Percentiles rank a stretch among this genome's conserved stretches.
These are phyloP conservation scores for Tyto alba DNA, from an alignment of 2,113 vertebrate species.

Conservation along the genomic window DNA sequence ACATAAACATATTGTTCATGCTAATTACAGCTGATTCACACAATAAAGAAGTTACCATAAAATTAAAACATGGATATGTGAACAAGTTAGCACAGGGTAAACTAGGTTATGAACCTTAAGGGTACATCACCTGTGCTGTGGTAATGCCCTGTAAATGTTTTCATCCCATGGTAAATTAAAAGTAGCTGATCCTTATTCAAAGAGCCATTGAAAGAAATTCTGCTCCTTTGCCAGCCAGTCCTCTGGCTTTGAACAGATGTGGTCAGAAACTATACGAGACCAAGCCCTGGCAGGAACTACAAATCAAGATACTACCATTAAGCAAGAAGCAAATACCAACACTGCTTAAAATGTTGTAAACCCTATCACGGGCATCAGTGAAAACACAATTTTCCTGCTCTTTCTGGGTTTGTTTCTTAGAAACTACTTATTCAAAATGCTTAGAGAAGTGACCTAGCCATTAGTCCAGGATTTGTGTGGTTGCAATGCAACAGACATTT, in stretches of 20 bases:
- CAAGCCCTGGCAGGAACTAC: background rate
- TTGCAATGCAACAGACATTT: background rate
- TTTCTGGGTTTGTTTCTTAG: background rate
- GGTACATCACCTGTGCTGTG: constrained; percentile 29
- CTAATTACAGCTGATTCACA: background rate
- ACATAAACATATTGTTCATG: background rate
- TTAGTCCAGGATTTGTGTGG: background rate
- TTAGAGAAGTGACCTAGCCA: background rate
- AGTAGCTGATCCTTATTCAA: constrained; percentile 35
- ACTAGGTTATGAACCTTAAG: background rate
- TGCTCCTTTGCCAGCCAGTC: constrained; percentile 17
- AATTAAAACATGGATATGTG: background rate
- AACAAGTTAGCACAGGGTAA: background rate
- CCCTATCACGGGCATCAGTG: background rate
- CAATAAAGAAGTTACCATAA: background rate
- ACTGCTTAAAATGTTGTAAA: background rate
- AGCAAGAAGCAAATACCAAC: background rate
- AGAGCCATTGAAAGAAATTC: constrained; percentile 38
- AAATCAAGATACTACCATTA: background rate
- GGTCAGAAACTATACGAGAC: background rate
- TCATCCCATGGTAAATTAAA: background rate
- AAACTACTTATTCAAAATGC: background rate
- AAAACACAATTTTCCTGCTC: background rate
- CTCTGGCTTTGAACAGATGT: constrained; percentile 23
- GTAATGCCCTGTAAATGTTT: background rate